Percentiles rank a stretch among this genome's conserved stretches.
Conservation (phyloP, 1,140 invertebrate species). For the Drosophila chauvacae region DNA sequence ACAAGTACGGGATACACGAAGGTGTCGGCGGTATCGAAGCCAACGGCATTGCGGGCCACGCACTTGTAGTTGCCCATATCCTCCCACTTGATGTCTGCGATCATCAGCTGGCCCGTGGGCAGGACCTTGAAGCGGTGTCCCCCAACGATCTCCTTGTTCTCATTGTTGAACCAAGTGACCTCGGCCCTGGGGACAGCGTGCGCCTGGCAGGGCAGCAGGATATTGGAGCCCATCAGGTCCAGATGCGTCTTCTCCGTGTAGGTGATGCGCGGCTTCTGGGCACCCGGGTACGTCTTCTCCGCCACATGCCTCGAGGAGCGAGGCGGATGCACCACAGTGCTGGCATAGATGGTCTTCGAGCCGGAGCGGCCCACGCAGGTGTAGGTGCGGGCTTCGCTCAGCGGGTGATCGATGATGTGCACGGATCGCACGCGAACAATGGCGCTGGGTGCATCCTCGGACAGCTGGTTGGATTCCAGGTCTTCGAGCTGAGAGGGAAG, state of each 20-base stretch:
- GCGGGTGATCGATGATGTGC: slow-evolving; percentile 85
- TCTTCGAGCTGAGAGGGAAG: slow-evolving; percentile 57
- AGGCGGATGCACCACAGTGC: slow-evolving; percentile 85
- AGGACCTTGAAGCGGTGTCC: slow-evolving; percentile 86
- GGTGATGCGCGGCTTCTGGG: slow-evolving; percentile 86
- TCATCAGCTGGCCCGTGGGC: slow-evolving; percentile 90
- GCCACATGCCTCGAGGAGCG: slow-evolving; percentile 48
- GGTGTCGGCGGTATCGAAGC: slow-evolving; percentile 88
- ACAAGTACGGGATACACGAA: slow-evolving; percentile 92
- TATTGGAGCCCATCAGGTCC: slow-evolving; percentile 87
- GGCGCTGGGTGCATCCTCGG: slow-evolving; percentile 85
- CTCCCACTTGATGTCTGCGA: slow-evolving; percentile 88
- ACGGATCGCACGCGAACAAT: slow-evolving; percentile 88
- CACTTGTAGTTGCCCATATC: slow-evolving; percentile 94
- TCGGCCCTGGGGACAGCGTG: slow-evolving; percentile 87
- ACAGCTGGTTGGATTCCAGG: slow-evolving; percentile 85
- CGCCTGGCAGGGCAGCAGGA: slow-evolving; percentile 90
- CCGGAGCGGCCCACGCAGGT: slow-evolving; percentile 90
- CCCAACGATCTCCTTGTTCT: slow-evolving; percentile 85
- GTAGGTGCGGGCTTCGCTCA: slow-evolving; percentile 85
- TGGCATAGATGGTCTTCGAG: slow-evolving; percentile 85
- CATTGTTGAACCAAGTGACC: slow-evolving; percentile 88
- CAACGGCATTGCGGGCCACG: slow-evolving; percentile 88
- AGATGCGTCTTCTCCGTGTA: slow-evolving; percentile 86
- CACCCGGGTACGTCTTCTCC: slow-evolving; percentile 73